Evolutionary conservation across 2,113 vertebrate species (phyloP).

Genomic region (Tetrax tetrax): DNA sequence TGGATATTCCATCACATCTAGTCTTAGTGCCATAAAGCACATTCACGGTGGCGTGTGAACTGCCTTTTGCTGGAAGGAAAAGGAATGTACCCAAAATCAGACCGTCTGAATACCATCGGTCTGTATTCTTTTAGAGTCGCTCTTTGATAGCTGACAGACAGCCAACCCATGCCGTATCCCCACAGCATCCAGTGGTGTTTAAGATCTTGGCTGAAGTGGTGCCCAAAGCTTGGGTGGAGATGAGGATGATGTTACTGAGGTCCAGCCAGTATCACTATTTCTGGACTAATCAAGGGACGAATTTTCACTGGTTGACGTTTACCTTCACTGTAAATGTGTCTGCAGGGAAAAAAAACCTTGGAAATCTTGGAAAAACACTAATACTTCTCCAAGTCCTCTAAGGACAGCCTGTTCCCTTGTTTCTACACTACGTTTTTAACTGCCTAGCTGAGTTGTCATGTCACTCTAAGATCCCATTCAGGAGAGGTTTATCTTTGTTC

Average conservation of each 20-base stretch:
- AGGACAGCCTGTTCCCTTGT: neutral
- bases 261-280: neutral
- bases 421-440: neutral
- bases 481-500: neutral
- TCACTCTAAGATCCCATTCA: neutral
- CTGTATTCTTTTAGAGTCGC: rapidly evolving
- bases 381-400: neutral
- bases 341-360: neutral
- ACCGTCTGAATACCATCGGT: neutral
- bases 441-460: neutral
- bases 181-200: rapidly evolving
- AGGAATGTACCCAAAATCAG: neutral
- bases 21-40: neutral
- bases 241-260: neutral
- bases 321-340: neutral
- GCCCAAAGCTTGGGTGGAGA: neutral
- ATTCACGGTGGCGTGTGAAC: neutral
- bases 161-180: too few species aligned
- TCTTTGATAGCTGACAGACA: neutral
- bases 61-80: neutral
- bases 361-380: neutral
- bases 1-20: neutral
- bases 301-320: neutral
- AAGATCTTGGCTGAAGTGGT: neutral
- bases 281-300: neutral